phyloP scores from a whole-genome alignment of 2,888 invertebrate genomes.

The Syritta pipiens region DNA sequence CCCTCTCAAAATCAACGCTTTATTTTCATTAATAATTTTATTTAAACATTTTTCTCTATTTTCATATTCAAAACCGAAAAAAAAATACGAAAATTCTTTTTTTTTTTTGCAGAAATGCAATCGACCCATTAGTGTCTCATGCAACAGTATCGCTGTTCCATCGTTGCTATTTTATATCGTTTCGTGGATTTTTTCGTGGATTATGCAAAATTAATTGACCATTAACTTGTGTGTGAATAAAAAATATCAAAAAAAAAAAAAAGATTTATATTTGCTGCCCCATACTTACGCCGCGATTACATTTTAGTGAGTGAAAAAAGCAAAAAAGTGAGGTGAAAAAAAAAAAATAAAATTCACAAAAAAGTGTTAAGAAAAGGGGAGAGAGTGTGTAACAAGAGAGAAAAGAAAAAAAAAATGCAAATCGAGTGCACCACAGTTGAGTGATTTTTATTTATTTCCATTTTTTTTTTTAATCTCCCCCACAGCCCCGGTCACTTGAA shows the following conservation, averaged over 20 bases:
- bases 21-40: not conserved
- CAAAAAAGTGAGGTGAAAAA: constrained; percentile 18
- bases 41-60: not conserved
- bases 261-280: not conserved
- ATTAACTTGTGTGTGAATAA: constrained; percentile 40
- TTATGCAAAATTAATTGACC: constrained; percentile 56
- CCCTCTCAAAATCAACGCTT: not conserved
- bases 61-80: constrained; percentile 8
- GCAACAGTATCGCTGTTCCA: constrained; percentile 22
- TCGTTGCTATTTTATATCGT: constrained; percentile 33
- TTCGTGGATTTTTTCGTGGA: constrained; percentile 40
- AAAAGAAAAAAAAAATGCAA: constrained; percentile 39
- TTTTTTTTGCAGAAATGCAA: constrained; percentile 38
- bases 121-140: constrained; percentile 23
- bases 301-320: constrained; percentile 1
- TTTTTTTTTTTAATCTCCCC: too few species aligned
- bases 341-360: constrained; percentile 11
- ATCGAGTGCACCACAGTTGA: constrained; percentile 58
- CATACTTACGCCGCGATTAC: constrained; percentile 19
- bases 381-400: not conserved
- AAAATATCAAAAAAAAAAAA: constrained; percentile 10
- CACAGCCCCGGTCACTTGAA: not conserved
- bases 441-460: constrained; percentile 44
- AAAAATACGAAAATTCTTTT: constrained; percentile 6
- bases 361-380: not conserved